Evolutionary conservation across 1,140 invertebrate species (phyloP), one percentile per base, ranked within the genome.

Genomic region (Ceratosolen solmsi): DNA sequence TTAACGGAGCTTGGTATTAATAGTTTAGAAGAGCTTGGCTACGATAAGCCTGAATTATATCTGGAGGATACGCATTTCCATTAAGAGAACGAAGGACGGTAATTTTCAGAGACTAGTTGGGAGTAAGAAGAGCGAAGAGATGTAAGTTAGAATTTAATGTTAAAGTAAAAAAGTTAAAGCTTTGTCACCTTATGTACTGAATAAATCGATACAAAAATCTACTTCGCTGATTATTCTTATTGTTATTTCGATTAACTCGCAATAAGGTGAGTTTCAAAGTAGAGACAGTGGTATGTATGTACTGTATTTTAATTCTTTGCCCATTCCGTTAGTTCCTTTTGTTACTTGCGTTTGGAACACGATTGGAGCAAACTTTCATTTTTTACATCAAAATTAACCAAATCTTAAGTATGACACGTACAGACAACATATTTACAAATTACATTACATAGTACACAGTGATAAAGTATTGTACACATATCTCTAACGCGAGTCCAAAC

Each of bases 21-120:
- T 38, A 99, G 98, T 27, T 96, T 96, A 20, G 98, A 99, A 92
- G 97, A 99, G 88, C 92, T 99, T 86, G 98, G 98, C 72, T 99
- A 98, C 89, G 98, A 99, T 91, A 97, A 99, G 92, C 99, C 99
- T 73, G 98, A 99, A 92, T 93, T 99, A 88, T 96, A 95, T 80
- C 92, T 97, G 79, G 89, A 94, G 86, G 94, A 93, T 88, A 94
- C 96, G 70, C 96, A 94, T 71, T 93, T 95, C 65, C 89, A 93
- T 86, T 90, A 89, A 89, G 75, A 56, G 77, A 81, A 60, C 22
- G n/a, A 76, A 25, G 75, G 72, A 76, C 72, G 82, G 80, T 79
- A 79, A 83, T 63, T 65, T n/a, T n/a, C n/a, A n/a, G 68, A 60
- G 79, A 79, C 76, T 85, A 85, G 82, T 82, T 65, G 75, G 81